Evolutionary conservation across 2,888 invertebrate species (phyloP), one percentile per base, ranked within the genome.

Genomic region (Morpho deidamia): DNA sequence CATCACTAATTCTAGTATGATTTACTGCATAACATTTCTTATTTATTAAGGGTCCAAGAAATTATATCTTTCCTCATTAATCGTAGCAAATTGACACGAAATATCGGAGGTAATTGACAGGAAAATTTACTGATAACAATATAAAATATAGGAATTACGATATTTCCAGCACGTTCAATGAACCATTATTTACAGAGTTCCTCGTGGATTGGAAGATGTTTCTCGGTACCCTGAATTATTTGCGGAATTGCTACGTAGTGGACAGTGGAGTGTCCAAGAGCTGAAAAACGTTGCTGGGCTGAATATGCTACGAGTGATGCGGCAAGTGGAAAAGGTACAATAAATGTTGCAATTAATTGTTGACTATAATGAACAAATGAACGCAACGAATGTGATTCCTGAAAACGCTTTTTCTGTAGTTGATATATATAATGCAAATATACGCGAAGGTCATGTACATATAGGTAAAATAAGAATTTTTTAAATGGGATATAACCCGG

Each of bases 171-270:
- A 23, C 23, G 23, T 23, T 5, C 23, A 23, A 23, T 23, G 23
- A 23, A 2, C 23, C 23, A 8, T 44, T 44, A 9, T 65, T 67
- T 68, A 12, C 71, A 94, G 94, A 69, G 91, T 92, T 9, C 92
- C 94, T 0, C 86, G 91, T 44, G 94, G 94, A 0, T 70, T 94
- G 55, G 93, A 94, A 70, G 93, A 94, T 71, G 94, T 94, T 37
- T 94, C 94, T 1, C 92, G 90, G 67, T 94, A 94, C 77, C 94
- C 94, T 1, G 91, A 92, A 64, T 78, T 94, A 52, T 93, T 94
- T 63, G 92, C 92, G 7, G 93, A 93, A 70, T 85, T 93, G 42
- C 82, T 93, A 11, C 87, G 91, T 41, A 91, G 91, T 55, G 92
- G 92, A 2, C 91, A 91, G 63, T 93, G 93, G 92, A 90, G 85